phyloP scores from a whole-genome alignment of 2,113 vertebrate species.

The Seriola rivoliana region DNA sequence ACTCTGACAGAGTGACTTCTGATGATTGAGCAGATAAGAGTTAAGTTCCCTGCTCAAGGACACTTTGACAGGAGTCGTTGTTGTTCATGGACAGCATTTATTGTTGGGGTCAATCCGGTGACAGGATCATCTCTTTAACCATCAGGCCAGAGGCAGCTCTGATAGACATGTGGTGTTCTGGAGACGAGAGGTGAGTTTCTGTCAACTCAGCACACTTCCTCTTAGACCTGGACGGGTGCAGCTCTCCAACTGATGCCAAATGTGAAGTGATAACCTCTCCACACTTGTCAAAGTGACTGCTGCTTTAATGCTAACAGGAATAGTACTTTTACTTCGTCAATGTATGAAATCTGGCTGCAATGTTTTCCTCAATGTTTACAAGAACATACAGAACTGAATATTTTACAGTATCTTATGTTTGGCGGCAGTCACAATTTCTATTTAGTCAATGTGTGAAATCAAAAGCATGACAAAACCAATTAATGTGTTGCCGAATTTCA shows the following conservation, averaged over 20 bases:
- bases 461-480: conserved; percentile 59
- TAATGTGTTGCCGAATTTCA: conserved; percentile 55
- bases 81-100: conserved; percentile 42
- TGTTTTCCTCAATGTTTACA: conserved; percentile 31
- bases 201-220: conserved; percentile 33
- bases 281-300: conserved; percentile 30
- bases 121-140: conserved; percentile 38
- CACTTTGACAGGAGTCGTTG: conserved; percentile 16
- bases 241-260: conserved; percentile 29
- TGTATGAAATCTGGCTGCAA: conserved; percentile 3
- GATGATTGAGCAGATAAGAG: conserved; percentile 30
- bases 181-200: conserved; percentile 42
- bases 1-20: conserved; percentile 6
- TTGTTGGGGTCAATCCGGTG: conserved; percentile 9
- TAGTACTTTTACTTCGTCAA: conserved; percentile 8
- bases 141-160: conserved; percentile 24
- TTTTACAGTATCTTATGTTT: conserved; percentile 21
- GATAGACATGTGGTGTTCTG: conserved; percentile 29
- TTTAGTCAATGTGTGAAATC: conserved; percentile 57
- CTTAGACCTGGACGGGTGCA: conserved; percentile 23
- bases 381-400: conserved; percentile 8
- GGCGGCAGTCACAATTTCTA: conserved; percentile 35
- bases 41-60: conserved; percentile 36
- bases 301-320: conserved; percentile 33
- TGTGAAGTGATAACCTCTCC: conserved; percentile 29